Conservation (phyloP, 1,140 invertebrate genomes). For the Drosophila repletoides region DNA sequence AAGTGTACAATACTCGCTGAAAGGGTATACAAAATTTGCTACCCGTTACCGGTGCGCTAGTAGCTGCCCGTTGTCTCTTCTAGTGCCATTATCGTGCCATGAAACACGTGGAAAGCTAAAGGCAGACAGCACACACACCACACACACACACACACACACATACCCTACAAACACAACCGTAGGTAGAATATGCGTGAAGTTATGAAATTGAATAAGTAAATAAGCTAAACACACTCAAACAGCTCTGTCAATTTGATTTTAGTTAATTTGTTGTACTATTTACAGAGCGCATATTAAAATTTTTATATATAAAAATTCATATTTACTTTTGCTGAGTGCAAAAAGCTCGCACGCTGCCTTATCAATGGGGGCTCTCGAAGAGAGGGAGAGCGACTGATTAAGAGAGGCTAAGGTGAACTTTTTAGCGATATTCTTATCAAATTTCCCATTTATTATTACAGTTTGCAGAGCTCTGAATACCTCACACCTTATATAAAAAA, state of each 20-base stretch:
- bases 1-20: too few relatives aligned
- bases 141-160: not conserved
- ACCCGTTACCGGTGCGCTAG: not conserved
- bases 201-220: constrained; percentile 18
- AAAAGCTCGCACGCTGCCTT: constrained; percentile 13
- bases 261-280: too few relatives aligned
- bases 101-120: constrained; percentile 34
- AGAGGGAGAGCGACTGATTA: not conserved
- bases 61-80: not conserved
- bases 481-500: constrained; percentile 32
- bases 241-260: too few relatives aligned
- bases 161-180: not conserved
- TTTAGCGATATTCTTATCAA: constrained; percentile 47
- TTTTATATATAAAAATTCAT: too few relatives aligned
- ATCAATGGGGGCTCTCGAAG: not conserved
- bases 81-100: constrained; percentile 2
- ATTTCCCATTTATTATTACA: constrained; percentile 18
- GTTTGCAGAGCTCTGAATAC: constrained; percentile 2
- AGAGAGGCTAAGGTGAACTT: constrained; percentile 1
- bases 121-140: not conserved
- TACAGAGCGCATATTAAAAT: too few relatives aligned
- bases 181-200: not conserved
- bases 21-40: too few relatives aligned
- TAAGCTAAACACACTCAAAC: constrained; percentile 12
- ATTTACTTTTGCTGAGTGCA: not conserved